phyloP scores from a whole-genome alignment of 1,140 invertebrate species.

The Drosophila chauvacae region DNA sequence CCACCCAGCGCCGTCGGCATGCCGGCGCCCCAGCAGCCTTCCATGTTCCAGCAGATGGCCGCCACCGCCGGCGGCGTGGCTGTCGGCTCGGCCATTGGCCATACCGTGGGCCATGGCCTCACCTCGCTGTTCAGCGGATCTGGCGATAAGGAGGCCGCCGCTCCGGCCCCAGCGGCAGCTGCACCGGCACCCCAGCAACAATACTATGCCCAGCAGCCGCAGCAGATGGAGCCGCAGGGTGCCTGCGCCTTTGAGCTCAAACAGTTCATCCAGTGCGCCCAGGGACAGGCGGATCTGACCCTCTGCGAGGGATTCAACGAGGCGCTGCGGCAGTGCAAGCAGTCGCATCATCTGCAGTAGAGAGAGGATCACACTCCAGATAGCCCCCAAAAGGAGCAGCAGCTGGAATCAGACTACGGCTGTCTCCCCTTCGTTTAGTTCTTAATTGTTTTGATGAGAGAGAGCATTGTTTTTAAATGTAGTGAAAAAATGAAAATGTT shows the following conservation, averaged over 20 bases:
- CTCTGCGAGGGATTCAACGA: conserved; percentile 97
- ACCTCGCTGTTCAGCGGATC: conserved; percentile 93
- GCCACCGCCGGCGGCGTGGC: conserved; percentile 96
- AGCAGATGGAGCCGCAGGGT: conserved; percentile 86
- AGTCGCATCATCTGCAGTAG: conserved; percentile 81
- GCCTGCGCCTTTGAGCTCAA: conserved; percentile 95
- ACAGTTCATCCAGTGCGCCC: conserved; percentile 95
- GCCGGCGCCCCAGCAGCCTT: conserved; percentile 80
- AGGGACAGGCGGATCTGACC: conserved; percentile 92
- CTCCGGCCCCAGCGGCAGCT: conserved; percentile 81
- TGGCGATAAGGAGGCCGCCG: conserved; percentile 86
- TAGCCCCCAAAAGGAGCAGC: neutral
- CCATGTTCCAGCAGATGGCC: conserved; percentile 90
- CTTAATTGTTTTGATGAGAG: conserved; percentile 63
- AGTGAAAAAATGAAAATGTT: conserved; percentile 59
- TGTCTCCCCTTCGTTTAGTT: conserved; percentile 57
- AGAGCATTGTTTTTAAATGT: conserved; percentile 67
- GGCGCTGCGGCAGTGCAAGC: conserved; percentile 95
- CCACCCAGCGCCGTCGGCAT: conserved; percentile 75
- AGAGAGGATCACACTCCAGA: conserved; percentile 20
- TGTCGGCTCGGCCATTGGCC: conserved; percentile 94
- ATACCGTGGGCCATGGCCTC: conserved; percentile 92
- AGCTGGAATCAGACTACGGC: neutral
- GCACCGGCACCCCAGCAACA: conserved; percentile 73
- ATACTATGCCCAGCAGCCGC: conserved; percentile 79